Evolutionary conservation across 2,797 vertebrate species (phyloP).

Genomic region (Oryzias dopingdopingensis): DNA sequence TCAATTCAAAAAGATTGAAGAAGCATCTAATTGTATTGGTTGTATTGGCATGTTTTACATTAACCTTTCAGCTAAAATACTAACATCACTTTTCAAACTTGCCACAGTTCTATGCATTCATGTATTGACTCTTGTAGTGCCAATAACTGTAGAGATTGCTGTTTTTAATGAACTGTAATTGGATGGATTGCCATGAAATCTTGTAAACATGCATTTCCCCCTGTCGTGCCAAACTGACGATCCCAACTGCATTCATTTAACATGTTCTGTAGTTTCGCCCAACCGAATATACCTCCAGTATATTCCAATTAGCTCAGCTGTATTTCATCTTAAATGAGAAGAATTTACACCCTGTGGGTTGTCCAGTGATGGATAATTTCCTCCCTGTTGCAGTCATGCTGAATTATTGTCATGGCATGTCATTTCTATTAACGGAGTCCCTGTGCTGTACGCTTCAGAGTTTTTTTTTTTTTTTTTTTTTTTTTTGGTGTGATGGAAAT

Average conservation of each 20-base stretch:
- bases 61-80: too few species aligned
- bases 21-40: too few species aligned
- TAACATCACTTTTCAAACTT: not conserved
- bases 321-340: not conserved
- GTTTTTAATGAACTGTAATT: not conserved
- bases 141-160: not conserved
- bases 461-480: conserved; percentile 16
- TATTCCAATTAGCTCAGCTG: not conserved
- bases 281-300: not conserved
- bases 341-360: conserved; percentile 1
- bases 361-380: conserved; percentile 7
- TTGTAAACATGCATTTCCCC: not conserved
- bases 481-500: conserved; percentile 26
- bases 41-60: too few species aligned
- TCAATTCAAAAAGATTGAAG: too few species aligned
- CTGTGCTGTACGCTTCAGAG: conserved; percentile 11
- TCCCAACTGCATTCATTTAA: not conserved
- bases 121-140: not conserved
- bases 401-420: conserved; percentile 20
- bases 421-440: conserved; percentile 39
- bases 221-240: not conserved
- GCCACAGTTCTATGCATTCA: not conserved
- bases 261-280: conserved; percentile 1
- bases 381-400: conserved; percentile 3
- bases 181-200: not conserved